Evolutionary conservation across 1,140 invertebrate genomes (phyloP).

Genomic region (Drosophila jambulina): DNA sequence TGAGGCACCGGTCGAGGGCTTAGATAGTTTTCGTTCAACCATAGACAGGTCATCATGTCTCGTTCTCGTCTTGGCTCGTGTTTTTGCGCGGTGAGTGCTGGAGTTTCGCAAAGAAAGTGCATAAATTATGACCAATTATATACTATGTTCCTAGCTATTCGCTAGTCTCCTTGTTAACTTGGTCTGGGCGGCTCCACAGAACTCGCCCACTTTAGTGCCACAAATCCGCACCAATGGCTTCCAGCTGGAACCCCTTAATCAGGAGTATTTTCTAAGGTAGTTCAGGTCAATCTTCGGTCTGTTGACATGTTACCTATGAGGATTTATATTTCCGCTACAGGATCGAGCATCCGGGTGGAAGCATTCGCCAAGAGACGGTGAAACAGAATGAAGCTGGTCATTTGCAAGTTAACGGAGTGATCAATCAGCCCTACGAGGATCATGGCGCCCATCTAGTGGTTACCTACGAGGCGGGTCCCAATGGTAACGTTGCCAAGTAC

Average conservation of each 20-base stretch:
- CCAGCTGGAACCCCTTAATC: constrained; percentile 40
- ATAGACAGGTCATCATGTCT: constrained; percentile 44
- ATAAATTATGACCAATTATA: constrained; percentile 1
- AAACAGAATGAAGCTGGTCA: constrained; percentile 32
- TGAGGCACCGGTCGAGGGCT: constrained; percentile 17
- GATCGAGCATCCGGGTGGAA: constrained; percentile 25
- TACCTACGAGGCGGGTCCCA: constrained; percentile 41
- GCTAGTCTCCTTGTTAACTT: constrained; percentile 31
- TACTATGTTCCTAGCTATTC: constrained; percentile 5
- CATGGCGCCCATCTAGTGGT: constrained; percentile 18
- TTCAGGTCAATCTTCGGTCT: neutral
- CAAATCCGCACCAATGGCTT: constrained; percentile 45
- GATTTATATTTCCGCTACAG: constrained; percentile 5
- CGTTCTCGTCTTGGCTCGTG: neutral
- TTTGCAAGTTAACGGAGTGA: constrained; percentile 29
- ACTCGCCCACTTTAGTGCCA: constrained; percentile 36
- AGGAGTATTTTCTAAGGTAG: constrained; percentile 56
- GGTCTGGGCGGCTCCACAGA: constrained; percentile 12
- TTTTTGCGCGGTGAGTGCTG: constrained; percentile 18
- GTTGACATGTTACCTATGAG: neutral
- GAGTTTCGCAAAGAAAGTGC: neutral
- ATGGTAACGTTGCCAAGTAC: constrained; percentile 57
- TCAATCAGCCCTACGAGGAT: constrained; percentile 31
- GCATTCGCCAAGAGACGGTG: constrained; percentile 38
- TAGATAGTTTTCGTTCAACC: constrained; percentile 35